phyloP scores from a whole-genome alignment of 2,113 vertebrate species.

The Microtus richardsoni region DNA sequence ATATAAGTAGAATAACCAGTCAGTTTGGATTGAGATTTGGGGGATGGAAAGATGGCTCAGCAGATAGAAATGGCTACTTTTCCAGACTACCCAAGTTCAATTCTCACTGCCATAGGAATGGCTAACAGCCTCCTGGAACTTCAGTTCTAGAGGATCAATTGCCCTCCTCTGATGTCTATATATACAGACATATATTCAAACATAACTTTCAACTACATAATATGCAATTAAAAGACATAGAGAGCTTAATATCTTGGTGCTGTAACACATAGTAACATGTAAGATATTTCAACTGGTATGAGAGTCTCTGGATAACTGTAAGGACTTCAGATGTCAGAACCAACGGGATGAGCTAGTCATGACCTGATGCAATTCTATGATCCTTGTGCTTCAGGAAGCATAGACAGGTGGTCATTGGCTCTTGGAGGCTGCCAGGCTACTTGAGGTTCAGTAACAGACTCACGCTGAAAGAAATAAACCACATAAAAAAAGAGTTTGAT shows the following conservation, averaged over 20 bases:
- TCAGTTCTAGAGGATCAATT: too few relatives aligned
- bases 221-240: not conserved
- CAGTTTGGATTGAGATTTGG: not conserved
- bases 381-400: not conserved
- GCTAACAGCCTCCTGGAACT: not conserved
- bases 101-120: too few relatives aligned
- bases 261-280: too few relatives aligned
- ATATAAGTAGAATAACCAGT: not conserved
- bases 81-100: not conserved
- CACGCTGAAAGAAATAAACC: not conserved
- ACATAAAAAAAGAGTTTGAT: not conserved
- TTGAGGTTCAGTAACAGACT: not conserved
- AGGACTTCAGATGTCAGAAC: not conserved
- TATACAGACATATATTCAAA: not conserved
- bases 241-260: not conserved
- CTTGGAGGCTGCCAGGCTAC: not conserved
- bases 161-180: not conserved
- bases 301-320: not conserved
- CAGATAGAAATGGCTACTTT: too few relatives aligned
- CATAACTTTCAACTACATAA: not conserved
- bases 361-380: rapidly evolving
- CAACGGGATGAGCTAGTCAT: not conserved
- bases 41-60: not conserved
- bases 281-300: not conserved
- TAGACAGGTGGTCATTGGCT: not conserved